A percentile compares a stretch with the other conserved stretches of the same genome.
phyloP scores from a whole-genome alignment of 2,888 invertebrate species.

The Leucophora obtusa region DNA sequence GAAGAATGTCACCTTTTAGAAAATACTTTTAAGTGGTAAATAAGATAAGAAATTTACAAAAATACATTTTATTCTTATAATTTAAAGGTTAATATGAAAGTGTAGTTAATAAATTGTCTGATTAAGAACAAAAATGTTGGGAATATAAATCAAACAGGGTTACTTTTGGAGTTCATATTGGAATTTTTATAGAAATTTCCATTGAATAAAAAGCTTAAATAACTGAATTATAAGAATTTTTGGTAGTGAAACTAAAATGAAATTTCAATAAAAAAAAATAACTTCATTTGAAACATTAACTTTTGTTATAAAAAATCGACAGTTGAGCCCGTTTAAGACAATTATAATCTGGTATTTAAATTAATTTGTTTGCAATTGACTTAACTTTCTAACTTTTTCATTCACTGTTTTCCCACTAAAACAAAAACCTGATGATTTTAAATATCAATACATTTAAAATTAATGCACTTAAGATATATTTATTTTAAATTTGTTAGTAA shows the following conservation, averaged over 20 bases:
- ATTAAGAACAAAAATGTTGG: background rate
- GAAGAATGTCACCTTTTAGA: constrained; percentile 57
- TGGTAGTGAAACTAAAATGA: too few relatives aligned
- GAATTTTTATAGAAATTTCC: background rate
- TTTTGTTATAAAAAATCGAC: too few relatives aligned
- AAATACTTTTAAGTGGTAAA: constrained; percentile 48
- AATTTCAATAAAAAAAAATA: too few relatives aligned
- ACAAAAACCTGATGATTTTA: background rate
- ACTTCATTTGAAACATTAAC: too few relatives aligned
- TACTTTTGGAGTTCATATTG: background rate
- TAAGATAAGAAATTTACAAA: constrained; percentile 28
- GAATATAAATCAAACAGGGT: background rate
- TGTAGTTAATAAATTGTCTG: background rate
- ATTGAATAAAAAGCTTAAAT: too few relatives aligned
- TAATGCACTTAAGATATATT: background rate
- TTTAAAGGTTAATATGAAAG: background rate
- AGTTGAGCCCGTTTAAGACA: too few relatives aligned
- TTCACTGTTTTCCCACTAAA: too few relatives aligned
- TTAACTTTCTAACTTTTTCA: too few relatives aligned
- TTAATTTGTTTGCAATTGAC: too few relatives aligned
- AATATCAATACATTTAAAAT: background rate
- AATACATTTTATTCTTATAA: background rate
- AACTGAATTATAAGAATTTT: too few relatives aligned
- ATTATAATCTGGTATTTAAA: too few relatives aligned
- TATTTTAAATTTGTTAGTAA: background rate